Base-by-base conservation (phyloP, 2,797 vertebrate species). In the Harpagifer antarcticus region DNA sequence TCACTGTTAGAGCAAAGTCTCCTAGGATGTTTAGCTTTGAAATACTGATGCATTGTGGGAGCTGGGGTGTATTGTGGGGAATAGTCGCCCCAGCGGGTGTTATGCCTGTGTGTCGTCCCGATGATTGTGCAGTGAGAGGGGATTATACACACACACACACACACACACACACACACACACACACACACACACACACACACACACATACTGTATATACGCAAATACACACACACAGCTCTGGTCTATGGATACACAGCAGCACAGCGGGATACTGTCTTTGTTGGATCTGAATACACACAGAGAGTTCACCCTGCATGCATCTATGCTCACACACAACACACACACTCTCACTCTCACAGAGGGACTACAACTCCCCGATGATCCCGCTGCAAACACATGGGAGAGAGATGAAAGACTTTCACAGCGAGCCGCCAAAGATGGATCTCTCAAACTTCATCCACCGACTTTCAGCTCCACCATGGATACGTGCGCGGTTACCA, bases 41-140 rank as follows among this genome's bases (percentile, higher is more conserved):
- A 92, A 90, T 87, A 85, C 79, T 73, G 91, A 86, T 91, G 90
- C 91, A 91, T 90, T 91, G 63, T 91, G 88, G 92, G 86, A 91
- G 69, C 83, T 9, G 10, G 70, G 83, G 85, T 81, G 74, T 79
- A 84, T 88, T 87, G 80, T 87, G 78, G 86, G 87, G 86, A 89
- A 86, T 72, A 84, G 80, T 83, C 74, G 59, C 58, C 89, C 82
- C 90, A 89, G 90, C 71, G 66, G 88, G 89, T 82, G 89, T 82
- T 86, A 45, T 72, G 83, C 73, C 58, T 80, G 83, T 84, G 88
- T 85, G 87, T 85, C 83, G 82, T 89, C 82, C 83, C 53, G 33
- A 76, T 84, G 88, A 86, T 76, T 77, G 79, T 83, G 82, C 14
- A 47, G 82, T 13, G 49, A 78, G 74, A 88, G 45, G 71, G 67